Evolutionary conservation across 2,113 vertebrate species (phyloP), one percentile per base, ranked within the genome.

Genomic region (Todiramphus saurophagus): DNA sequence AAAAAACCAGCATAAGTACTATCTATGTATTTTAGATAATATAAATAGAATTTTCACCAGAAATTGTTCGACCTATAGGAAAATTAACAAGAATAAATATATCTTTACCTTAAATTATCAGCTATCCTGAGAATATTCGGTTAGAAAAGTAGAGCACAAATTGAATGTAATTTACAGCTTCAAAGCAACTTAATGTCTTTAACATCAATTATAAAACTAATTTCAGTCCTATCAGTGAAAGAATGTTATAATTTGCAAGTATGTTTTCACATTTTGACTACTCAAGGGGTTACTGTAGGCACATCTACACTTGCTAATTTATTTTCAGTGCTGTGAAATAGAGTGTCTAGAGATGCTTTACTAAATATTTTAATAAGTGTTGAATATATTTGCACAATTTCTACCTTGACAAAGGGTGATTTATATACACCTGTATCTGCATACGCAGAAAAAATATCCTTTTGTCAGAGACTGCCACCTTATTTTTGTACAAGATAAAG

Each of bases 11-110:
- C 56, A 90, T 56, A 95, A 97, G 79, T 82, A 43, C 83, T 95
- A 37, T 41, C 7, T 79, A 18, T 90, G 67, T 97, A 97, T 97
- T 97, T 97, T 93, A 93, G 76, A 89, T 96, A 94, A 97, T 87
- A 90, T 73, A 81, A 96, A 94, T 41, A 94, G 89, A 93, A 37
- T 69, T 91, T 89, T 84, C 44, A 66, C 6, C 17, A 12, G 17
- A 63, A 59, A 16, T n/a, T 56, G 16, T 76, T 62, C 19, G n/a
- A 66, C 11, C 2, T 43, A 8, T 69, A 70, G 48, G 48, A 75
- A 84, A 89, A 82, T 60, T 64, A 87, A 44, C 12, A 62, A 68
- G 64, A 72, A 87, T 63, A 66, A 62, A 7, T 68, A 6, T 87
- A 77, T 77, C n/a, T 94, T 83, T 39, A 27, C 14, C 24, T 51